Percentiles rank a stretch among this genome's conserved stretches.
phyloP scores from a whole-genome alignment of 2,888 invertebrate species.

The Adelphocoris suturalis region DNA sequence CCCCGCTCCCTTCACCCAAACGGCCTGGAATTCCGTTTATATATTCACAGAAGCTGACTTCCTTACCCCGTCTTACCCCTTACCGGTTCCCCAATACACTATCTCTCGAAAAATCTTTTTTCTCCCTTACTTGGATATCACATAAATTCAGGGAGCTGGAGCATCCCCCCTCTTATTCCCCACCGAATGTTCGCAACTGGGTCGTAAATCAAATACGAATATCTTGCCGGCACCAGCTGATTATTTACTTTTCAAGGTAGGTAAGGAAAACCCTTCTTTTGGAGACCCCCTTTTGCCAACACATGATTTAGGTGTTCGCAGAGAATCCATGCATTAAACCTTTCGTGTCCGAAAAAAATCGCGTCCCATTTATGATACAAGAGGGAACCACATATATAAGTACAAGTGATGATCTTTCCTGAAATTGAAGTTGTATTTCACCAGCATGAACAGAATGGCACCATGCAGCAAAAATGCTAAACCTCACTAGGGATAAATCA shows the following conservation, averaged over 20 bases:
- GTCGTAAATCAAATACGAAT: constrained; percentile 42
- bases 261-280: constrained; percentile 11
- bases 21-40: constrained; percentile 5
- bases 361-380: neutral
- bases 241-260: constrained; percentile 42
- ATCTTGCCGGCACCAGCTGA: constrained; percentile 32
- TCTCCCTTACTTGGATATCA: constrained; percentile 32
- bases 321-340: neutral
- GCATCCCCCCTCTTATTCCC: constrained; percentile 2
- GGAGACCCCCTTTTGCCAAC: neutral
- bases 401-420: neutral
- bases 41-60: constrained; percentile 32
- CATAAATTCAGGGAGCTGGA: constrained; percentile 31
- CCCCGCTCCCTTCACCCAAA: neutral
- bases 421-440: neutral
- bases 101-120: constrained; percentile 39
- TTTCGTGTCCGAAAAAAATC: neutral
- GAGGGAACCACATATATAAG: neutral
- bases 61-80: constrained; percentile 9
- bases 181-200: constrained; percentile 19
- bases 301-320: constrained; percentile 5
- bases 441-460: neutral
- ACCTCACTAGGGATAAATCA: neutral
- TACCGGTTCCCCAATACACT: constrained; percentile 9
- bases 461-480: neutral